These are phyloP conservation scores for Drosophila diplacantha DNA, from an alignment of 2,888 invertebrate genomes.

Conservation along the genomic window DNA sequence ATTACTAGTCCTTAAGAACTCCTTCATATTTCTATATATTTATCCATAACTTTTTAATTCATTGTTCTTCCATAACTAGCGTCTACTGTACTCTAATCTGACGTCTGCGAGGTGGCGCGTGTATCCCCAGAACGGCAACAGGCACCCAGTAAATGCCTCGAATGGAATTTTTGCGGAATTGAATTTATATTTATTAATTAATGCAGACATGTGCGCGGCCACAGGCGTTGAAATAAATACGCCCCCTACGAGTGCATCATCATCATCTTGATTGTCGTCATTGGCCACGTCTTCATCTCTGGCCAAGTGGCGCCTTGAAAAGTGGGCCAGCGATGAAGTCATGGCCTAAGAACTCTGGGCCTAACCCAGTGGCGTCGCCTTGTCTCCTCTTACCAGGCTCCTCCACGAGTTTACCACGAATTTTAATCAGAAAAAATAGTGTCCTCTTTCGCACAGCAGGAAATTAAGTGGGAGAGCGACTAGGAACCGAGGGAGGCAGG, in stretches of 20 bases:
- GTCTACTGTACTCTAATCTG: slow-evolving; percentile 41
- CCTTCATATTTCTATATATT: too few relatives aligned
- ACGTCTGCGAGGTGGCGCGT: slow-evolving; percentile 39
- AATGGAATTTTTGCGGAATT: slow-evolving; percentile 43
- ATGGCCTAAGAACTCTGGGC: slow-evolving; percentile 17
- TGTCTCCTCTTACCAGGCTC: slow-evolving; percentile 57
- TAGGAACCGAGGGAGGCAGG: background rate
- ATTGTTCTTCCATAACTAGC: background rate
- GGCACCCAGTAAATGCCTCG: slow-evolving; percentile 24
- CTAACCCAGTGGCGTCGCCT: slow-evolving; percentile 22
- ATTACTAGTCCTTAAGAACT: too few relatives aligned
- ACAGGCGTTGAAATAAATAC: slow-evolving; percentile 13
- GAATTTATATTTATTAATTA: slow-evolving; percentile 51
- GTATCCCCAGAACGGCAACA: slow-evolving; percentile 31
- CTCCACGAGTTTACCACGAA: slow-evolving; percentile 4
- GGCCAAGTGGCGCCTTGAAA: slow-evolving; percentile 12
- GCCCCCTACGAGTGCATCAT: slow-evolving; percentile 29
- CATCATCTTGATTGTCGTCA: background rate
- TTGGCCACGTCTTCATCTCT: slow-evolving; percentile 3
- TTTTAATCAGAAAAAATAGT: slow-evolving; percentile 3
- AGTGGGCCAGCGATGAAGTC: slow-evolving; percentile 52
- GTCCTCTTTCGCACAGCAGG: slow-evolving; percentile 8
- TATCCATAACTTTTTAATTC: background rate
- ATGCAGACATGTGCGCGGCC: slow-evolving; percentile 33
- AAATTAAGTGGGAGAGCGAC: slow-evolving; percentile 11